Conservation (phyloP, 1,140 invertebrate genomes). For the Anoplolepis gracilipes region DNA sequence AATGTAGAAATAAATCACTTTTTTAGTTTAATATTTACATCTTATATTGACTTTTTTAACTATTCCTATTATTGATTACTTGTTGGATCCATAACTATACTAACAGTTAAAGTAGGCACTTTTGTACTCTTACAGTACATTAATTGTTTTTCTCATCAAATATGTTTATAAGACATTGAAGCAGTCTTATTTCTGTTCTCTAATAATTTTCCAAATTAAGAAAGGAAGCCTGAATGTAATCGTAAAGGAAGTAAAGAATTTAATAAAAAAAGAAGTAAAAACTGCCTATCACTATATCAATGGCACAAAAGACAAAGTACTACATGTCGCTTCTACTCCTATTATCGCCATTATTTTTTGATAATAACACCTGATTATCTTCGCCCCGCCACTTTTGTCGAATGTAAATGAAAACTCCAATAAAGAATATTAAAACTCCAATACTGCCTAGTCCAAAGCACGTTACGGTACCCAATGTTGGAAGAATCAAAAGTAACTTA, state of each 20-base stretch:
- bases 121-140: conserved; percentile 13
- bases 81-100: background rate
- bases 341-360: conserved; percentile 59
- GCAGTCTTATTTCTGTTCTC: conserved; percentile 34
- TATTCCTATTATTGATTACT: conserved; percentile 2
- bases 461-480: conserved; percentile 85
- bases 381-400: conserved; percentile 67
- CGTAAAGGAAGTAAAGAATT: background rate
- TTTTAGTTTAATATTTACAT: conserved; percentile 14
- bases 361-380: conserved; percentile 77
- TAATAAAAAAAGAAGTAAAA: conserved; percentile 19
- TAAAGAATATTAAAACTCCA: conserved; percentile 84
- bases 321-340: conserved; percentile 39
- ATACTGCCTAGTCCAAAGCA: conserved; percentile 85
- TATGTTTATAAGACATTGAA: conserved; percentile 40
- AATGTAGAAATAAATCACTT: conserved; percentile 15
- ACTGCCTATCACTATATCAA: background rate
- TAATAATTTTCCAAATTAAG: conserved; percentile 1
- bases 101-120: conserved; percentile 52
- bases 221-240: conserved; percentile 9
- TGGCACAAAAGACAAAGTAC: conserved; percentile 28
- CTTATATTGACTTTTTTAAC: conserved; percentile 11
- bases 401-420: conserved; percentile 81
- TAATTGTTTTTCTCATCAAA: conserved; percentile 7
- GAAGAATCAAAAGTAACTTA: conserved; percentile 85